Percentiles rank a stretch among this genome's conserved stretches.
Evolutionary conservation across 2,888 invertebrate genomes (phyloP).

Genomic region (Phalera bucephala): DNA sequence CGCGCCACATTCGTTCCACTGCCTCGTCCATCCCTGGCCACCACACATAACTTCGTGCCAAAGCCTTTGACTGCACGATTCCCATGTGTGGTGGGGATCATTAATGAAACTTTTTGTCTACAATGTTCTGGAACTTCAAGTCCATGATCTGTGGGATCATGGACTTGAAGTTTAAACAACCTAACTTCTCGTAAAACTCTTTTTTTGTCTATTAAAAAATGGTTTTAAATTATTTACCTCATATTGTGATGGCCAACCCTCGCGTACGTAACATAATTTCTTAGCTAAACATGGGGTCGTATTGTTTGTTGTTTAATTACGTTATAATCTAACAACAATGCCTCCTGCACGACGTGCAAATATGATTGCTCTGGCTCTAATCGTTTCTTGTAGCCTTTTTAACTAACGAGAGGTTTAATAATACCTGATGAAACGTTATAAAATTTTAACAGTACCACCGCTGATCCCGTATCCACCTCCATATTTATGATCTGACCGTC

Average conservation of each 20-base stretch:
- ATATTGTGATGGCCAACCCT: conserved; percentile 3
- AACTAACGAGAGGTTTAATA: background rate
- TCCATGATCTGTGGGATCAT: conserved; percentile 11
- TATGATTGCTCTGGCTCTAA: no score
- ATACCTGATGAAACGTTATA: conserved; percentile 1
- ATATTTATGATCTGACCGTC: background rate
- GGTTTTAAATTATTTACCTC: conserved; percentile 1
- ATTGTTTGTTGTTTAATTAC: no score
- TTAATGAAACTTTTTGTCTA: conserved; percentile 3
- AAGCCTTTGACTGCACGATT: conserved; percentile 14
- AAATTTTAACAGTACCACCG: background rate
- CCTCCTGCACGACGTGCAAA: no score
- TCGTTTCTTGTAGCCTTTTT: background rate
- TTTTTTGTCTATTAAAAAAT: conserved; percentile 1
- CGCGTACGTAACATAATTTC: no score
- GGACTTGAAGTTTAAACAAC: conserved; percentile 6
- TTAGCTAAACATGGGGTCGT: no score
- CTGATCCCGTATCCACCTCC: conserved; percentile 7
- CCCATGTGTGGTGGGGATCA: conserved; percentile 15
- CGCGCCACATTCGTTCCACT: conserved; percentile 12
- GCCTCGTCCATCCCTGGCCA: conserved; percentile 29
- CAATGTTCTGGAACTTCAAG: conserved; percentile 5
- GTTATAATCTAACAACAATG: no score
- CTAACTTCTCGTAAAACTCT: conserved; percentile 3
- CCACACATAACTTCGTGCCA: conserved; percentile 17